A percentile compares a stretch with the other conserved stretches of the same genome.
phyloP scores from a whole-genome alignment of 2,113 vertebrate species.

The Crocuta crocuta region DNA sequence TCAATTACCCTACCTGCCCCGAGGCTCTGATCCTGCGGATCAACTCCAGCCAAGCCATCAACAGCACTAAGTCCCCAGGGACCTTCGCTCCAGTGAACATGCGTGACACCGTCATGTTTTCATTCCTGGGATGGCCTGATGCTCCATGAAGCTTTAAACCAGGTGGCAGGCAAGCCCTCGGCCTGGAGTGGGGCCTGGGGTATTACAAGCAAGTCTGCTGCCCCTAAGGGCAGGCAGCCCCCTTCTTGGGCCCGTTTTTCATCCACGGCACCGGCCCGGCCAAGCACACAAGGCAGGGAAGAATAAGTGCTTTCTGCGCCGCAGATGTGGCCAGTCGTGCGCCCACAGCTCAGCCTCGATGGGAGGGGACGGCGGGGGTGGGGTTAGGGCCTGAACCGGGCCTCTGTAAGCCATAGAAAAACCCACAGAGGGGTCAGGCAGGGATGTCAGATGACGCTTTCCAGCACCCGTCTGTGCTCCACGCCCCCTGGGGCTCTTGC shows the following conservation, averaged over 20 bases:
- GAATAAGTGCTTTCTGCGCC: neutral
- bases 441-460: fast-evolving
- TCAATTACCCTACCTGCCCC: neutral
- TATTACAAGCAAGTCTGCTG: neutral
- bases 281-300: neutral
- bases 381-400: neutral
- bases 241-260: neutral
- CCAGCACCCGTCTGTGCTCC: fast-evolving
- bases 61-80: neutral
- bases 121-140: neutral
- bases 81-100: neutral
- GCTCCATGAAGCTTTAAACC: neutral
- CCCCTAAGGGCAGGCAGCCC: neutral
- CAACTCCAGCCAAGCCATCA: neutral
- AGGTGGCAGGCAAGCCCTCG: neutral
- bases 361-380: neutral
- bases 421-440: neutral
- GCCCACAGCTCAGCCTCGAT: neutral
- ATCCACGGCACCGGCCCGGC: neutral
- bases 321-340: neutral
- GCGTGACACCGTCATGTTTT: fast-evolving
- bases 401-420: neutral
- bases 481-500: neutral
- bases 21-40: neutral
- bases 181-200: neutral